phyloP scores from a whole-genome alignment of 2,797 vertebrate species.

The Champsocephalus esox region DNA sequence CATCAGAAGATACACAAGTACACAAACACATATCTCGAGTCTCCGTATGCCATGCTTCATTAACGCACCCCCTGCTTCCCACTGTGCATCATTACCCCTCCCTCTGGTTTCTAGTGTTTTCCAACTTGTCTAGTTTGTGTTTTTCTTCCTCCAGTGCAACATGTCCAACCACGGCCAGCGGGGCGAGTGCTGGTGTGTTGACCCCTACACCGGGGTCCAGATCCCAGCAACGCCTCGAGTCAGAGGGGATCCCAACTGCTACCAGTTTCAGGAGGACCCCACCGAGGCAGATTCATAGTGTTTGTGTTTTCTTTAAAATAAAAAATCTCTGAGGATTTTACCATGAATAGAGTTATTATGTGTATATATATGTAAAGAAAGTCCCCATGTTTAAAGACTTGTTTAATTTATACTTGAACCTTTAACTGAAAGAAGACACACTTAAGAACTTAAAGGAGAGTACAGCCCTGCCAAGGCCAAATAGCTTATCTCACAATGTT shows the following conservation, averaged over 20 bases:
- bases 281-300: conserved; percentile 45
- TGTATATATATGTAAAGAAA: neutral
- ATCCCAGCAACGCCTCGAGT: conserved; percentile 89
- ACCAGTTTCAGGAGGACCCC: conserved; percentile 87
- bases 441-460: no score
- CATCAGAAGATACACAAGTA: conserved; percentile 34
- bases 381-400: neutral
- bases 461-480: no score
- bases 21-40: conserved; percentile 49
- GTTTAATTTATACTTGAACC: neutral
- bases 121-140: conserved; percentile 54
- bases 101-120: conserved; percentile 56
- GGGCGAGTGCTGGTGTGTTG: conserved; percentile 97
- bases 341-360: neutral
- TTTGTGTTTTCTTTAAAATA: conserved; percentile 1
- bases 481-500: no score
- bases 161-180: conserved; percentile 96
- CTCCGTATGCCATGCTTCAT: conserved; percentile 70
- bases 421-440: no score
- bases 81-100: conserved; percentile 59
- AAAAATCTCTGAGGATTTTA: neutral
- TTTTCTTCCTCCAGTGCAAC: conserved; percentile 90
- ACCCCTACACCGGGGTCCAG: conserved; percentile 91
- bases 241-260: conserved; percentile 94
- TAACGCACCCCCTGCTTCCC: conserved; percentile 65